Conservation (phyloP, 2,113 vertebrate species). For the Cephalopterus ornatus region DNA sequence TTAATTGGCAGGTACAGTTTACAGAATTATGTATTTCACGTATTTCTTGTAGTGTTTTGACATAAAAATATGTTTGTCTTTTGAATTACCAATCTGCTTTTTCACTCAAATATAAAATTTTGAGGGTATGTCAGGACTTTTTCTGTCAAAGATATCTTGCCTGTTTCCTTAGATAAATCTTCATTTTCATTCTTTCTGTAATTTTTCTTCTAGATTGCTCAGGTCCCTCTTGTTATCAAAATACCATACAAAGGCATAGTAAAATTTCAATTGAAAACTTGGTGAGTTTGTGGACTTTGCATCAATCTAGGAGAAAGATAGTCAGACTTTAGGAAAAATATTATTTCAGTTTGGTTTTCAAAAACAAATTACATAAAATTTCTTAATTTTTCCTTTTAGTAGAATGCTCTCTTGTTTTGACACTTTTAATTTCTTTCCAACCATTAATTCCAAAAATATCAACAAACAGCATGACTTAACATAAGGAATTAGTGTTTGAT, state of each 20-base stretch:
- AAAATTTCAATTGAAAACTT: not conserved
- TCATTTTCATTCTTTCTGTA: not conserved
- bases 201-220: not conserved
- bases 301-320: not conserved
- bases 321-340: not conserved
- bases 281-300: not conserved
- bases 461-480: not conserved
- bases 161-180: not conserved
- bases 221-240: not conserved
- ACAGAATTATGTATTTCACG: no score
- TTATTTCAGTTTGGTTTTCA: not conserved
- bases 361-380: not conserved
- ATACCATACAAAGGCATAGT: not conserved
- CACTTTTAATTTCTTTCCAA: not conserved
- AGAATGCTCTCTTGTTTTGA: not conserved
- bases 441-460: not conserved
- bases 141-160: not conserved
- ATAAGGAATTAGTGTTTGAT: not conserved
- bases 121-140: not conserved
- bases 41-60: no score
- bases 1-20: no score
- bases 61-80: no score
- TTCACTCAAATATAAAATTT: no score
- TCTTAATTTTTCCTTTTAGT: not conserved
- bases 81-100: no score